Evolutionary conservation across 1,140 invertebrate species (phyloP).

Genomic region (Temnothorax nylanderi): DNA sequence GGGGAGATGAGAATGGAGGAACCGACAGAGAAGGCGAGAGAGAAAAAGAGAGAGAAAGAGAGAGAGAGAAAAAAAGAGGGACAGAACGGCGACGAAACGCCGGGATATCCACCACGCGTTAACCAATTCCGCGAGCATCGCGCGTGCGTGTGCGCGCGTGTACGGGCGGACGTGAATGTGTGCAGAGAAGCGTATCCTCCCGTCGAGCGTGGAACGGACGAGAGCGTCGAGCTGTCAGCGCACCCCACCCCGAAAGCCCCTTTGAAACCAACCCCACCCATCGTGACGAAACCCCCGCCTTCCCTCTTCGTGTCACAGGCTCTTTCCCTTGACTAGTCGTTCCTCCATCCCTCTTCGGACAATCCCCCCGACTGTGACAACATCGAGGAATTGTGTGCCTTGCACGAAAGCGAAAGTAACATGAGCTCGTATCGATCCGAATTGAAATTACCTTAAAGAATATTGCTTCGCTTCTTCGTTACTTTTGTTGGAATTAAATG

Average conservation of each 20-base stretch:
- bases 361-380: slow-evolving; percentile 44
- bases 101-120: slow-evolving; percentile 59
- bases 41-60: slow-evolving; percentile 73
- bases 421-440: neutral
- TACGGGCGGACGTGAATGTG: slow-evolving; percentile 77
- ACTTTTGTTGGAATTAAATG: neutral
- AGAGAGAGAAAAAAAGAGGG: slow-evolving; percentile 67
- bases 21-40: slow-evolving; percentile 55
- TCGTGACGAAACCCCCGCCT: slow-evolving; percentile 62
- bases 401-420: slow-evolving; percentile 49
- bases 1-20: slow-evolving; percentile 61
- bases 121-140: slow-evolving; percentile 67
- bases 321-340: slow-evolving; percentile 62
- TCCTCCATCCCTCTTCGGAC: slow-evolving; percentile 60
- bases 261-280: slow-evolving; percentile 76
- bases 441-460: slow-evolving; percentile 19
- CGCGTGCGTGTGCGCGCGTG: slow-evolving; percentile 66
- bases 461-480: neutral
- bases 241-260: slow-evolving; percentile 83
- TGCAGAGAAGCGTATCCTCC: slow-evolving; percentile 85
- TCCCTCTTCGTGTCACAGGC: slow-evolving; percentile 47
- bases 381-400: slow-evolving; percentile 25
- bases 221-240: slow-evolving; percentile 85
- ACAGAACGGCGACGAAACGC: slow-evolving; percentile 50
- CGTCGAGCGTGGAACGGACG: slow-evolving; percentile 81